A percentile compares a stretch with the other conserved stretches of the same genome.
These are phyloP conservation scores for Acanthisitta chloris DNA, from an alignment of 2,113 vertebrate genomes.

Conservation along the genomic window DNA sequence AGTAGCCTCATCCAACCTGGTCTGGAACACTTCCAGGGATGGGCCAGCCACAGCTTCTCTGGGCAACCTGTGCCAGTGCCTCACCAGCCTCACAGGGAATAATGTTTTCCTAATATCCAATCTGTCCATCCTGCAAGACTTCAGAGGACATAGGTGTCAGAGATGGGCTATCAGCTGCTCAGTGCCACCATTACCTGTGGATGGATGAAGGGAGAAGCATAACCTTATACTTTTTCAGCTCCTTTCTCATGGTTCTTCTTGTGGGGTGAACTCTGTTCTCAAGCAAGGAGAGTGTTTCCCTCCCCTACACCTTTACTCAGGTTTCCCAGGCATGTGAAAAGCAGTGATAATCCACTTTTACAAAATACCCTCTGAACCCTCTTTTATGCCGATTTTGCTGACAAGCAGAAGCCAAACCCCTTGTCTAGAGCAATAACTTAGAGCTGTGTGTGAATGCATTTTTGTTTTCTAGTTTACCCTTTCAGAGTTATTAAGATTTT, in stretches of 20 bases:
- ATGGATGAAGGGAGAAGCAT: neutral
- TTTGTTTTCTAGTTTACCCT: neutral
- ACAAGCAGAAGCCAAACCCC: neutral
- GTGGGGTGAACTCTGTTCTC: neutral
- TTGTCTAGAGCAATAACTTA: neutral
- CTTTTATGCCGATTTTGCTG: neutral
- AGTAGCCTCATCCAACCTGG: too few relatives aligned
- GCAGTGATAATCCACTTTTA: neutral
- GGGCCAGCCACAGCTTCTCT: too few relatives aligned
- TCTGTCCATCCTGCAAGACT: neutral
- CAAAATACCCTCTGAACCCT: neutral
- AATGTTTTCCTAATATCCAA: too few relatives aligned
- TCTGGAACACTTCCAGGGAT: too few relatives aligned
- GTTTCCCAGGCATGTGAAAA: neutral
- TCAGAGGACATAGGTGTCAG: neutral
- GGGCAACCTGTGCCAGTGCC: too few relatives aligned
- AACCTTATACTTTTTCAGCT: neutral
- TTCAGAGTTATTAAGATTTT: too few relatives aligned
- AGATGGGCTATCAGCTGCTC: neutral
- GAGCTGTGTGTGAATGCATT: neutral
- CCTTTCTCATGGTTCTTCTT: neutral
- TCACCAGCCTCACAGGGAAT: too few relatives aligned
- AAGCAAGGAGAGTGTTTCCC: neutral
- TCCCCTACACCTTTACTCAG: neutral
- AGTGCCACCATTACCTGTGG: rapidly evolving